A percentile compares a stretch with the other conserved stretches of the same genome.
Conservation (phyloP, 2,888 invertebrate genomes). For the Eudasyphora cyanicolor region DNA sequence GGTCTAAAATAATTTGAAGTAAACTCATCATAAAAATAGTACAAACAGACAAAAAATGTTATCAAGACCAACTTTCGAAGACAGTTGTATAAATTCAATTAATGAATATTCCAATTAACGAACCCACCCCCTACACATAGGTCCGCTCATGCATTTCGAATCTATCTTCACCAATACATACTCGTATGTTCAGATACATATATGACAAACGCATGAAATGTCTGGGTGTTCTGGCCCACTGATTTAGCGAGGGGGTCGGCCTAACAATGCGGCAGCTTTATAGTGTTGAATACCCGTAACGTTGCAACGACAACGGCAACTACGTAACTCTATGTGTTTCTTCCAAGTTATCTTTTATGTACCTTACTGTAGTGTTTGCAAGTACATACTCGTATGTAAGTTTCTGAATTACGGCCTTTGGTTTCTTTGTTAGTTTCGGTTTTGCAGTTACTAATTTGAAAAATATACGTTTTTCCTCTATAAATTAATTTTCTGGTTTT, state of each 20-base stretch:
- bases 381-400: no score
- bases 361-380: not conserved
- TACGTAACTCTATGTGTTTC: slow-evolving; percentile 2
- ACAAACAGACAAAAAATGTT: not conserved
- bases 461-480: slow-evolving; percentile 1
- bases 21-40: not conserved
- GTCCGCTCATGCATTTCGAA: no score
- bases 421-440: not conserved
- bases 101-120: not conserved
- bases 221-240: slow-evolving; percentile 57
- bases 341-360: not conserved
- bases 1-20: not conserved
- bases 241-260: slow-evolving; percentile 62
- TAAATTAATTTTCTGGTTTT: slow-evolving; percentile 3
- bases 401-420: not conserved
- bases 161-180: no score
- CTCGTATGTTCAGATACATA: not conserved
- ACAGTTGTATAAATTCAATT: not conserved
- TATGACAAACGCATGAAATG: slow-evolving; percentile 23
- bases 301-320: not conserved
- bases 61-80: not conserved
- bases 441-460: slow-evolving; percentile 12
- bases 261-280: slow-evolving; percentile 27
- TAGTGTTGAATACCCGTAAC: not conserved
- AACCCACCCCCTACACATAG: not conserved